Base-by-base conservation (phyloP, 1,140 invertebrate genomes). In the Nylanderia fulva region DNA sequence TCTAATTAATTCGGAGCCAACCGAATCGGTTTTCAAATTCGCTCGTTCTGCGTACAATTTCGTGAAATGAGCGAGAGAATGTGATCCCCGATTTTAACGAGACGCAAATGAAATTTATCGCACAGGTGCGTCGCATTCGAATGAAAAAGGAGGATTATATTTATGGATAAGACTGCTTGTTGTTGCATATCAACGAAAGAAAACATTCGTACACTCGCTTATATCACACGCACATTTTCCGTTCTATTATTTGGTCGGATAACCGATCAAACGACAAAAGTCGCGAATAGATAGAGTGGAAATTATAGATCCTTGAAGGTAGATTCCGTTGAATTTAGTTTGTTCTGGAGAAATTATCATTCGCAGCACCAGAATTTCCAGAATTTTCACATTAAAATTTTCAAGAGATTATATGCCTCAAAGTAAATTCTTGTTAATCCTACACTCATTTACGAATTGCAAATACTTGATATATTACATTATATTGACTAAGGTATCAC, bases 1-100 rank as follows among this genome's bases (percentile, higher is more conserved):
- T 82, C 66, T 56, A 82, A 82, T 82, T 82, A 82, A 82, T 60
- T n/a, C 27, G 64, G 27, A 54, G 60, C 27, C 8, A 54, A 36
- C 7, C 27, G 42, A 58, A 36, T 58, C 36, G 42, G 66, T 79
- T 66, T 66, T 52, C 75, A 42, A 79, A 66, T 52, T 29, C n/a
- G n/a, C 42, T 66, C 45, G 24, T 36, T 13, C 74, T 15, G 39
- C 29, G 27, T 21, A n/a, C 60, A 66, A 77, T 66, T 48, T 77
- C 27, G 27, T n/a, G n/a, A 3, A 24, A 29, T 18, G 36, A 15
- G 56, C 18, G 24, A 39, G 54, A 48, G 52, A 21, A 24, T 5
- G 15, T 11, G 42, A 7, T 77, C 66, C 24, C 64, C n/a, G 18
- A n/a, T 79, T 79, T 79, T 68, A 66, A 42, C 48, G 39, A 21